Evolutionary conservation across 2,113 vertebrate species (phyloP).

Genomic region (Hipposideros armiger): DNA sequence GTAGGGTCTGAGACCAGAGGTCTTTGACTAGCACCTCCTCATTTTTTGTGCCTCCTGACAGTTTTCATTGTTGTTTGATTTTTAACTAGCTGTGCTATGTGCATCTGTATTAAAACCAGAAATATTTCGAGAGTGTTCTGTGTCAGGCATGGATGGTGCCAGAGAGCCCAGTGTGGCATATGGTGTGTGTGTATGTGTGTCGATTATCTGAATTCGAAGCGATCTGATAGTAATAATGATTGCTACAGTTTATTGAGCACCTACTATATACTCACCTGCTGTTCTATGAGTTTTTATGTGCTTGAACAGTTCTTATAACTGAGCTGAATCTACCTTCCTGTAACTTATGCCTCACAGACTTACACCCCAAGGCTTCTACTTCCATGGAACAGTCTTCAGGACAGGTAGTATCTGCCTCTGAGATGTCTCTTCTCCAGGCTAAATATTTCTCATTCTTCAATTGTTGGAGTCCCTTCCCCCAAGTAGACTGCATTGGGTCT

Average conservation of each 20-base stretch:
- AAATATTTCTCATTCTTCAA: background rate
- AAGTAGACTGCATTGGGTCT: background rate
- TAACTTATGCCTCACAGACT: background rate
- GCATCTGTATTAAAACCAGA: background rate
- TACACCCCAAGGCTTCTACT: background rate
- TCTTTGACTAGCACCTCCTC: background rate
- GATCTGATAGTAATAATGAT: background rate
- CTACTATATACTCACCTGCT: background rate
- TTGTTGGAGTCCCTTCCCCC: background rate
- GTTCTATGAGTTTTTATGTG: background rate
- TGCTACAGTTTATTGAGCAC: background rate
- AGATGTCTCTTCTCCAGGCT: background rate
- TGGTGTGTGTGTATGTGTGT: background rate
- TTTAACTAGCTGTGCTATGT: conserved; percentile 8
- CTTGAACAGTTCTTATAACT: background rate
- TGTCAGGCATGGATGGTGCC: background rate
- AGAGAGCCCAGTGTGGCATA: background rate
- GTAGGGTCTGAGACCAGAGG: background rate
- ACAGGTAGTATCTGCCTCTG: background rate
- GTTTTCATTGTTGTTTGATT: background rate
- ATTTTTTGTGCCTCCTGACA: background rate
- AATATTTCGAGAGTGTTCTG: conserved; percentile 30
- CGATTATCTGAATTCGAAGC: background rate
- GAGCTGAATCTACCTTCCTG: background rate
- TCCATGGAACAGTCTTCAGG: background rate